A percentile compares a stretch with the other conserved stretches of the same genome.
Evolutionary conservation across 37 sponge, comb jelly and placozoan species (phyloP).

Genomic region (Cliona cf. orientalis): DNA sequence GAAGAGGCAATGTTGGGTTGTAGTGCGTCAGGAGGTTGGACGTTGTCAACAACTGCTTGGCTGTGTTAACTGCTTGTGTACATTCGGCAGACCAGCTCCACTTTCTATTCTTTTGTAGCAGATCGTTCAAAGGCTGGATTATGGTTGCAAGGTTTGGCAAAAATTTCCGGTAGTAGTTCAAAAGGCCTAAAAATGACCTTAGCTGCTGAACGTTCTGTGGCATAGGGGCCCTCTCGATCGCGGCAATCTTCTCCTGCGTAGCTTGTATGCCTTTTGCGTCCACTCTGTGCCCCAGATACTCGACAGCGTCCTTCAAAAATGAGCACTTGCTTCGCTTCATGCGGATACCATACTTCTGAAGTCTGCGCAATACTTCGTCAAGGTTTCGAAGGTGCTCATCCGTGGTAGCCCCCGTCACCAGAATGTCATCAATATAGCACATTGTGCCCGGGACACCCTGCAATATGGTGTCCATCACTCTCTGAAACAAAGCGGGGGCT

Average conservation of each 20-base stretch:
- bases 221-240: constrained; percentile 16
- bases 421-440: constrained; percentile 32
- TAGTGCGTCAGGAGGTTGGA: constrained; percentile 36
- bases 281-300: constrained; percentile 24
- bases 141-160: constrained; percentile 36
- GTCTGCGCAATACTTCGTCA: constrained; percentile 10
- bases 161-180: constrained; percentile 54
- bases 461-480: constrained; percentile 26
- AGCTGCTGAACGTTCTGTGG: constrained; percentile 26
- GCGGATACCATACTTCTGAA: background rate
- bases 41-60: constrained; percentile 25
- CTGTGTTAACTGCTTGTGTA: background rate
- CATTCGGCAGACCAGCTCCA: constrained; percentile 35
- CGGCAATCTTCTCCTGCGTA: constrained; percentile 1
- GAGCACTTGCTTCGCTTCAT: background rate
- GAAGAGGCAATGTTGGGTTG: constrained; percentile 11
- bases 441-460: background rate
- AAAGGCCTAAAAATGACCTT: constrained; percentile 22
- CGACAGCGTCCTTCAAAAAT: constrained; percentile 6
- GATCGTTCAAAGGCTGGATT: constrained; percentile 24
- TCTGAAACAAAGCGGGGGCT: constrained; percentile 29
- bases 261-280: constrained; percentile 21
- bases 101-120: constrained; percentile 21
- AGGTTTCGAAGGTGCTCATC: constrained; percentile 15
- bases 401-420: constrained; percentile 17